Evolutionary conservation across 53 echinoderm and acorn worm species (phyloP).

Genomic region (Glandiceps talaboti): DNA sequence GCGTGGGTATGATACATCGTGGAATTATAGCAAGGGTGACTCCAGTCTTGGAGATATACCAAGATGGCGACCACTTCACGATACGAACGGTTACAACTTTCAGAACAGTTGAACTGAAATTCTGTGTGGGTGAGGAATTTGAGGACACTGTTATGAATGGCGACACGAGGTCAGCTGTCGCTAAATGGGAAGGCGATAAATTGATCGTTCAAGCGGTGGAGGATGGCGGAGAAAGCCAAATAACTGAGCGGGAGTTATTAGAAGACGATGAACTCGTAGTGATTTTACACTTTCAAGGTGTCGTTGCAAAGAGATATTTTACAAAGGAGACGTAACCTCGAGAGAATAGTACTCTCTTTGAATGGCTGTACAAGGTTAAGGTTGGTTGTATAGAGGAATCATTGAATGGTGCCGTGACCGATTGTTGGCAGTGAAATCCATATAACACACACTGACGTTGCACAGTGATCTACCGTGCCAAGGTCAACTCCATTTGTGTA

Average conservation of each 20-base stretch:
- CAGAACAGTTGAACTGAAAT: background rate
- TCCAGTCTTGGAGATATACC: background rate
- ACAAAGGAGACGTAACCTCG: slow-evolving; percentile 15
- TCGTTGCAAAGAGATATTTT: slow-evolving; percentile 51
- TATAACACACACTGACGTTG: too few relatives aligned
- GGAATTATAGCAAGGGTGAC: background rate
- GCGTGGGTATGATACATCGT: background rate
- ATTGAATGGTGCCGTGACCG: too few relatives aligned
- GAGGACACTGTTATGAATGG: background rate
- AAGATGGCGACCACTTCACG: background rate
- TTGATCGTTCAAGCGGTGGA: slow-evolving; percentile 26
- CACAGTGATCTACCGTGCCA: too few relatives aligned
- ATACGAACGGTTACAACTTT: background rate
- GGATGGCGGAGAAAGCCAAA: slow-evolving; percentile 9
- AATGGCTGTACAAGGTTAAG: too few relatives aligned
- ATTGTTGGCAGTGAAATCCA: too few relatives aligned
- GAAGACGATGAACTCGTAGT: slow-evolving; percentile 46
- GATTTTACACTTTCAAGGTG: slow-evolving; percentile 50
- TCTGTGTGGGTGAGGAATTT: background rate
- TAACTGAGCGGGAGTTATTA: slow-evolving; percentile 36
- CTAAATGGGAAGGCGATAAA: slow-evolving; percentile 37
- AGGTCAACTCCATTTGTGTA: too few relatives aligned
- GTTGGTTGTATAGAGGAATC: too few relatives aligned
- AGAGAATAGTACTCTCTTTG: too few relatives aligned
- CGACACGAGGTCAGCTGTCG: background rate